Base-by-base conservation (phyloP, 1,140 invertebrate genomes). In the Aphelenchoides besseyi region DNA sequence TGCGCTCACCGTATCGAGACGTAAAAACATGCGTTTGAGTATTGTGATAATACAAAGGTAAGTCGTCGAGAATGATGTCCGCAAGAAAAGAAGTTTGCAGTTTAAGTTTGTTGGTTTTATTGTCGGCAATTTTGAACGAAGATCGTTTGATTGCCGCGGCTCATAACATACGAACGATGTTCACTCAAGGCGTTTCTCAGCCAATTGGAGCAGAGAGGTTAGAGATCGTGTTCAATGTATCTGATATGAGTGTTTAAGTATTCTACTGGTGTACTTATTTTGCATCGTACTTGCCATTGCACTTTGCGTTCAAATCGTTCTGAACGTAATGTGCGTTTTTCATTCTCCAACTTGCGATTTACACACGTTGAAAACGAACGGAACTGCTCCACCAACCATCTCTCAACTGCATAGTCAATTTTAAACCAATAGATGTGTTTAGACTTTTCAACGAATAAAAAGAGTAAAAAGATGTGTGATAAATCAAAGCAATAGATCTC, bases 161-260 rank as follows among this genome's bases (percentile, higher is more conserved):
- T 62, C 69, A 70, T 52, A 70, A 70, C 32, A 68, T 70, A 30
- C 29, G 52, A 26, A 68, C 28, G 54, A 70, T 68, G 68, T 70
- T 70, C 29, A 28, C 63, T 2, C 37, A 29, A 2, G 69, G 53
- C 12, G 5, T 70, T 30, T 52, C n/a, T 0, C 18, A 29, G n/a
- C 69, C 69, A 29, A 26, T 70, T 53, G 29, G 26, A 32, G 26
- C 69, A 2, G 69, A 70, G 37, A 67, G 30, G 69, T 67, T 26
- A 35, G 69, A 28, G 29, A 68, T 26, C 0, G 3, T 63, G 5
- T 36, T 70, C 9, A 71, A 8, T 9, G 18, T n/a, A 66, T 33
- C 32, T 16, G 3, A 26, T 35, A 29, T 29, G 30, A 1, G 3
- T 12, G 1, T 70, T 70, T 41, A n/a, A 70, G 69, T 16, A 28